Base-by-base conservation (phyloP, 2,797 vertebrate genomes). In the Malacoctenus gilli region DNA sequence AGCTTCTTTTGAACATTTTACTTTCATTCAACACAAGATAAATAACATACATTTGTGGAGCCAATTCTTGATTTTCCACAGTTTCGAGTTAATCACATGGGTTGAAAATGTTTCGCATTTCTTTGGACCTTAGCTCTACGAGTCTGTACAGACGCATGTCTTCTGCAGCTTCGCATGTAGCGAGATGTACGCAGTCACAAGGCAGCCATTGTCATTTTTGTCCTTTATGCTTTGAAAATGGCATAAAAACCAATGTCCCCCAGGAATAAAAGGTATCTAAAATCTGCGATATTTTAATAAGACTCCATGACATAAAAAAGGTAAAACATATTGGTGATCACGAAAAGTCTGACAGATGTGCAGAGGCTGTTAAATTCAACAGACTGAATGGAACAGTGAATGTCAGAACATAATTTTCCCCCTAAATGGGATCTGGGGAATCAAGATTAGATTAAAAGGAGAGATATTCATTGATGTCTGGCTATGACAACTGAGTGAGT, bases 391-490 rank as follows among this genome's bases (percentile, higher is more conserved):
- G 38, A 63, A 44, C 20, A 13, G 35, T 13, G 13, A 48, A 35
- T 15, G 25, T 14, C 38, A 16, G 30, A 31, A 20, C 34, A 42
- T 61, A 18, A 19, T 38, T 43, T 60, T 35, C 15, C 22, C 9
- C 32, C 20, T n/a, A 5, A 50, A 18, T 4, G 37, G 30, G 44
- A 4, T 20, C 31, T 18, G 19, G 21, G 4, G 30, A 49, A 34
- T 46, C 34, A 40, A 55, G 32, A 68, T 56, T 38, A 51, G 34
- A 72, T 59, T 31, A 19, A 41, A 18, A 34, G 14, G 28, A 28
- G 23, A 68, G 37, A 56, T 57, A 21, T 49, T 38, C 19, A 22
- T 28, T 12, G 5, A 19, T 59, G 6, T 42, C 12, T 31, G 6
- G 20, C 21, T 8, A 15, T 35, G 63, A 35, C 11, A 30, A 14